Evolutionary conservation across 2,797 vertebrate genomes (phyloP).

Genomic region (Scyliorhinus canicula): DNA sequence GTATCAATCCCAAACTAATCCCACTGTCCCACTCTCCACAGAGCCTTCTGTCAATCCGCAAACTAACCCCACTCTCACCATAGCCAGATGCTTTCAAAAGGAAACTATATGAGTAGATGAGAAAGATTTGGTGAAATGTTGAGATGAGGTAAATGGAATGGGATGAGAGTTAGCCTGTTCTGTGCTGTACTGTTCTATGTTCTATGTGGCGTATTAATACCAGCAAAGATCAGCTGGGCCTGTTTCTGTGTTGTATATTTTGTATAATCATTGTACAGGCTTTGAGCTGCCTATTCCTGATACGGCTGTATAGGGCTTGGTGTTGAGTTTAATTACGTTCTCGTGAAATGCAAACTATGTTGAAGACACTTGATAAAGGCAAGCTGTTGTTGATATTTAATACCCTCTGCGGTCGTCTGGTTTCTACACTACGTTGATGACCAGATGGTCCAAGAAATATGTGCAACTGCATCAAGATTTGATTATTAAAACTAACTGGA

Average conservation of each 20-base stretch:
- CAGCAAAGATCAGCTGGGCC: not conserved
- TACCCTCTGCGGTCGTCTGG: not conserved
- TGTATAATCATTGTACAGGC: not conserved
- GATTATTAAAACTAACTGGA: not conserved
- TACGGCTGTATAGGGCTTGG: not conserved
- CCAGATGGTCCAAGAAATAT: not conserved
- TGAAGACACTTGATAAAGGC: not conserved
- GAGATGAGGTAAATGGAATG: not conserved
- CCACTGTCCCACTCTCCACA: too few species aligned
- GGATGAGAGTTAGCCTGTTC: not conserved
- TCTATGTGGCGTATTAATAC: too few species aligned
- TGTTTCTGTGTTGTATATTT: not conserved
- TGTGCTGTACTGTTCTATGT: too few species aligned
- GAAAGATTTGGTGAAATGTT: not conserved
- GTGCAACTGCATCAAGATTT: not conserved
- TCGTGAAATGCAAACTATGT: not conserved
- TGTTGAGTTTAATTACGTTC: not conserved
- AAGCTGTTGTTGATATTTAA: not conserved
- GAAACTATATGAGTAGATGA: not conserved
- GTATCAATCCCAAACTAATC: too few species aligned
- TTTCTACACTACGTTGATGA: not conserved
- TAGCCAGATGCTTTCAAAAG: too few species aligned
- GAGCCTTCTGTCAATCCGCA: too few species aligned
- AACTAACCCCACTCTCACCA: too few species aligned
- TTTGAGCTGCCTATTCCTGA: not conserved